These are phyloP conservation scores for Fissipunctia ypsillon DNA, from an alignment of 2,888 invertebrate genomes.

Conservation along the genomic window DNA sequence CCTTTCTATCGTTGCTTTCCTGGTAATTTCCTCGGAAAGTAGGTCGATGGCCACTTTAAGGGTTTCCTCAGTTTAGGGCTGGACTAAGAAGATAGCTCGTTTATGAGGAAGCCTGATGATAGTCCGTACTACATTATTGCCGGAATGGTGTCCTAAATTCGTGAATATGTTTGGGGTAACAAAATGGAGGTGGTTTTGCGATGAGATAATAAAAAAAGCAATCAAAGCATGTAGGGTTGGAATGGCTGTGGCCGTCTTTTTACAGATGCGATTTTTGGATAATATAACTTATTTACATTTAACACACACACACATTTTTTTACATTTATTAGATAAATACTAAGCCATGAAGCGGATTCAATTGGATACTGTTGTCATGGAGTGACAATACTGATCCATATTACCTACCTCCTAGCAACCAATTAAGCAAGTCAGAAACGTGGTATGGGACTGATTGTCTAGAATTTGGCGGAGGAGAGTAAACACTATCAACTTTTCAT, in stretches of 20 bases:
- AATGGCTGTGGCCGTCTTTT: not conserved
- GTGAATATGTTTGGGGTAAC: slow-evolving; percentile 1
- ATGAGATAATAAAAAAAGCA: not conserved
- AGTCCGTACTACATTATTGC: slow-evolving; percentile 33
- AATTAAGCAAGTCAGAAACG: no score
- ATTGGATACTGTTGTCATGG: not conserved
- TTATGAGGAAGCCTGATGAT: slow-evolving; percentile 44
- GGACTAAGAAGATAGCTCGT: slow-evolving; percentile 30
- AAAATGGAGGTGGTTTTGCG: not conserved
- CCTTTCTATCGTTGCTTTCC: slow-evolving; percentile 49
- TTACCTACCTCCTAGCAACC: no score
- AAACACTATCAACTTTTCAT: no score
- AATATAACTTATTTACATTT: not conserved
- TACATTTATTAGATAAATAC: not conserved
- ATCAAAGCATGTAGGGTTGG: not conserved
- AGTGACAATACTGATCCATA: no score
- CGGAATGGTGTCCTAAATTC: slow-evolving; percentile 13
- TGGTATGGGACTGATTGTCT: no score
- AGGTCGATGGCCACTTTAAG: slow-evolving; percentile 56
- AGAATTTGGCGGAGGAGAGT: no score
- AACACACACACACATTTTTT: no score
- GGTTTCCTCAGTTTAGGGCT: slow-evolving; percentile 33
- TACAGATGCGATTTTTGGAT: not conserved
- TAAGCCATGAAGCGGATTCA: not conserved
- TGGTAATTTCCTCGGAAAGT: slow-evolving; percentile 58